Evolutionary conservation across 1,140 invertebrate genomes (phyloP).

Genomic region (Drosophila repleta): DNA sequence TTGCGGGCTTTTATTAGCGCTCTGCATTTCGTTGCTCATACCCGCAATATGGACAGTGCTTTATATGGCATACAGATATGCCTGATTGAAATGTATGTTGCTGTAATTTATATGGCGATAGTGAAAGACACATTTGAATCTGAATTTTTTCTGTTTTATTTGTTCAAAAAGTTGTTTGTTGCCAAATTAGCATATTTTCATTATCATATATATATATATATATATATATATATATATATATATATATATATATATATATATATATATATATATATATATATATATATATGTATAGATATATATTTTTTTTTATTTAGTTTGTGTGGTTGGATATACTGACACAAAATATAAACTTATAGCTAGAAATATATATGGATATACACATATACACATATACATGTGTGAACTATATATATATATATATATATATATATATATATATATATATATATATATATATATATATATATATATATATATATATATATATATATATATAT

Average conservation of each 20-base stretch:
- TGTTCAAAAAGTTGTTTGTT: conserved; percentile 72
- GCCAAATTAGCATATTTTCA: conserved; percentile 69
- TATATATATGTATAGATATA: conserved; percentile 34
- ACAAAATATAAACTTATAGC: conserved; percentile 71
- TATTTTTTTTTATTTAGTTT: conserved; percentile 37
- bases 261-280: conserved; percentile 23
- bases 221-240: conserved; percentile 19
- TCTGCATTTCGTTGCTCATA: conserved; percentile 53
- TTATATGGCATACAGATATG: conserved; percentile 64
- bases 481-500: conserved; percentile 40
- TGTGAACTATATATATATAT: conserved; percentile 35
- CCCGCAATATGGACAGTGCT: conserved; percentile 44
- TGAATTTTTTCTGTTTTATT: conserved; percentile 65
- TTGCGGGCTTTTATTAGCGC: conserved; percentile 79
- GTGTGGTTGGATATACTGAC: conserved; percentile 44
- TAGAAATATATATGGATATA: no score
- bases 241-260: conserved; percentile 41
- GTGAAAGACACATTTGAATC: conserved; percentile 50
- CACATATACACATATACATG: conserved; percentile 45
- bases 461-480: neutral
- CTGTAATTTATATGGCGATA: conserved; percentile 71
- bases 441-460: conserved; percentile 14
- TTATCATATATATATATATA: conserved; percentile 38
- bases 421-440: conserved; percentile 35
- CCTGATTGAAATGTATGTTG: conserved; percentile 73